Conservation (phyloP, 2,797 vertebrate genomes). For the Ctenopoma multispine region DNA sequence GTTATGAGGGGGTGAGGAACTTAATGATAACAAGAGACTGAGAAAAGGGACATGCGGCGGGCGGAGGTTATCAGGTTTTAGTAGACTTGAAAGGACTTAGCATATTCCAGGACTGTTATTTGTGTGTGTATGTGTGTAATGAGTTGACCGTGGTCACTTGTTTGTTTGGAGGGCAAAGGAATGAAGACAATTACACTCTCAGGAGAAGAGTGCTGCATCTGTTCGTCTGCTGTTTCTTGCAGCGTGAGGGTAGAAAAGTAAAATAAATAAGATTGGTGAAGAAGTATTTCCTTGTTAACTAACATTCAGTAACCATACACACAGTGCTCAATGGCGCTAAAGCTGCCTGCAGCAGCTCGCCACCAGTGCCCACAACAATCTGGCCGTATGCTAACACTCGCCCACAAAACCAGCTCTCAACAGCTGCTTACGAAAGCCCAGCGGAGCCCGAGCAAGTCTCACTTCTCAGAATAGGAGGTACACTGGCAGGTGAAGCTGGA, state of each 20-base stretch:
- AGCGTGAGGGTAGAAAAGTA: neutral
- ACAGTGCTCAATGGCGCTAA: conserved; percentile 5
- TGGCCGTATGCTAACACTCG: conserved; percentile 56
- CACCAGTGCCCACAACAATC: conserved; percentile 67
- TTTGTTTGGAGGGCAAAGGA: conserved; percentile 69
- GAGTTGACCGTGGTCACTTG: conserved; percentile 53
- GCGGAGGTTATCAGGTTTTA: conserved; percentile 30
- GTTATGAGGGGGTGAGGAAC: conserved; percentile 48
- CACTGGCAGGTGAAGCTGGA: conserved; percentile 28
- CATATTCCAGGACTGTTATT: conserved; percentile 55
- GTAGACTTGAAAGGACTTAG: conserved; percentile 15
- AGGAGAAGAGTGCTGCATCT: conserved; percentile 54
- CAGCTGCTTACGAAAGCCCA: conserved; percentile 72
- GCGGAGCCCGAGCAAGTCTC: conserved; percentile 56
- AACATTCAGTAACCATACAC: conserved; percentile 28
- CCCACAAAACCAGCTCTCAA: conserved; percentile 72
- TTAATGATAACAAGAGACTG: conserved; percentile 44
- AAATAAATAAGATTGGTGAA: conserved; percentile 9
- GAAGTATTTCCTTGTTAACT: conserved; percentile 27
- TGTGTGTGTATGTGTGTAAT: conserved; percentile 60
- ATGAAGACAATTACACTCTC: conserved; percentile 57
- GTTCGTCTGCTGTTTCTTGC: conserved; percentile 31
- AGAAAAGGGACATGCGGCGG: conserved; percentile 24
- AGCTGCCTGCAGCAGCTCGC: conserved; percentile 33
- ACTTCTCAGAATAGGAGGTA: conserved; percentile 38